These are phyloP conservation scores for Galbula dea DNA, from an alignment of 2,113 vertebrate genomes.

Conservation along the genomic window DNA sequence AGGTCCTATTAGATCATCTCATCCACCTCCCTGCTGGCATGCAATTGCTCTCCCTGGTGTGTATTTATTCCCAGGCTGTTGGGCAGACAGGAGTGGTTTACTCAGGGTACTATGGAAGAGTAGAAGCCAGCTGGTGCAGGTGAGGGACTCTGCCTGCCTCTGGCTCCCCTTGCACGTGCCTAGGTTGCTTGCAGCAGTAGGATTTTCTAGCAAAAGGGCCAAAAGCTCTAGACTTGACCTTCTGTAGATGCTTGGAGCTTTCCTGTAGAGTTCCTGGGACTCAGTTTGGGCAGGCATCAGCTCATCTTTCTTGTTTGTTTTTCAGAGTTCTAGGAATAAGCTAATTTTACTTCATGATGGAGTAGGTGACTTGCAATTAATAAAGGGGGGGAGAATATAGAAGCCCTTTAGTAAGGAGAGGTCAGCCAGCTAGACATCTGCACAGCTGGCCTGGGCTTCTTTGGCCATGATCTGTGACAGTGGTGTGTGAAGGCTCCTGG, in stretches of 20 bases:
- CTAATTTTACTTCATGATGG: constrained; percentile 20
- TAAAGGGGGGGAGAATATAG: neutral
- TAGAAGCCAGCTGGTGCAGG: neutral
- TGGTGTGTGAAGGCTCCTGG: neutral
- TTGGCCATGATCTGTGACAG: neutral
- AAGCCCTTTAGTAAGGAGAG: constrained; percentile 5
- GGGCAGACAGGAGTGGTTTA: neutral
- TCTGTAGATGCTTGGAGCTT: neutral
- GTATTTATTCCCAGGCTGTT: neutral
- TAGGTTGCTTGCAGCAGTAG: neutral
- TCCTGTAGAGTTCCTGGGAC: neutral
- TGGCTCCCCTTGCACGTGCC: neutral
- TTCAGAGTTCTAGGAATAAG: neutral
- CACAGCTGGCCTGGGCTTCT: neutral
- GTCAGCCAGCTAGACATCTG: constrained; percentile 44
- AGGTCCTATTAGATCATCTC: constrained; percentile 45
- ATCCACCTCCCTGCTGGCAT: neutral
- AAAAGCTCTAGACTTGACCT: neutral
- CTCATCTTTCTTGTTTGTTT: neutral
- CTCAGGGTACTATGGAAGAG: neutral
- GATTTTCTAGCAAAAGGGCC: neutral
- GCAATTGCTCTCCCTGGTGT: neutral
- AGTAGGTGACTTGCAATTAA: constrained; percentile 8
- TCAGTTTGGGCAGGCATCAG: neutral
- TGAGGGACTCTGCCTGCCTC: accelerated